Evolutionary conservation across 1,140 invertebrate species (phyloP).

Genomic region (Watersipora subatra): DNA sequence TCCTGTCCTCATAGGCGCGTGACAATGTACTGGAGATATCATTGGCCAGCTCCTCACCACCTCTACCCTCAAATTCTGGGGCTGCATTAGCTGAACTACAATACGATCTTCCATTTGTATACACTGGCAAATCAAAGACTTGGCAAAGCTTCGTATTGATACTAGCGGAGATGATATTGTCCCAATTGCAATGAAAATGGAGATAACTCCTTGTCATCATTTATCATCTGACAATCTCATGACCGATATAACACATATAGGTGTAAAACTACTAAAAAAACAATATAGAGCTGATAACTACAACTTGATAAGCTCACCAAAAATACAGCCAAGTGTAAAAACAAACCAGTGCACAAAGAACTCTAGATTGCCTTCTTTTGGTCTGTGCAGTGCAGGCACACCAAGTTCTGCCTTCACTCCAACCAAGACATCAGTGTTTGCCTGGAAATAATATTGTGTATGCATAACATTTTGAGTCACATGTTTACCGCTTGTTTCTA

Average conservation of each 20-base stretch:
- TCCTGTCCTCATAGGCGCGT: conserved; percentile 59
- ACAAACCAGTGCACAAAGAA: conserved; percentile 87
- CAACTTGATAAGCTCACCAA: too few relatives aligned
- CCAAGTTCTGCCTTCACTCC: conserved; percentile 85
- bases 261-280: too few relatives aligned
- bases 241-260: too few relatives aligned
- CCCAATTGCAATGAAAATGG: too few relatives aligned
- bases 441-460: conserved; percentile 41
- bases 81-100: conserved; percentile 80
- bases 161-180: too few relatives aligned
- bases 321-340: too few relatives aligned
- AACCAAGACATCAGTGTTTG: conserved; percentile 81
- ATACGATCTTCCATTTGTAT: conserved; percentile 5
- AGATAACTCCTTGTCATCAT: too few relatives aligned
- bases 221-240: too few relatives aligned
- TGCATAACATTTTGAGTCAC: too few relatives aligned
- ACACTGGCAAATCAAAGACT: conserved; percentile 25
- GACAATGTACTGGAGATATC: conserved; percentile 65
- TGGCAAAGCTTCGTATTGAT: too few relatives aligned
- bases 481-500: too few relatives aligned
- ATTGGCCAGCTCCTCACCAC: conserved; percentile 72
- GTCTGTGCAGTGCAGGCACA: conserved; percentile 55
- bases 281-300: too few relatives aligned
- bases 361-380: conserved; percentile 70
- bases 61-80: conserved; percentile 85